These are phyloP conservation scores for Myanophis thanlyinensis DNA, from an alignment of 2,113 vertebrate species.

Conservation along the genomic window DNA sequence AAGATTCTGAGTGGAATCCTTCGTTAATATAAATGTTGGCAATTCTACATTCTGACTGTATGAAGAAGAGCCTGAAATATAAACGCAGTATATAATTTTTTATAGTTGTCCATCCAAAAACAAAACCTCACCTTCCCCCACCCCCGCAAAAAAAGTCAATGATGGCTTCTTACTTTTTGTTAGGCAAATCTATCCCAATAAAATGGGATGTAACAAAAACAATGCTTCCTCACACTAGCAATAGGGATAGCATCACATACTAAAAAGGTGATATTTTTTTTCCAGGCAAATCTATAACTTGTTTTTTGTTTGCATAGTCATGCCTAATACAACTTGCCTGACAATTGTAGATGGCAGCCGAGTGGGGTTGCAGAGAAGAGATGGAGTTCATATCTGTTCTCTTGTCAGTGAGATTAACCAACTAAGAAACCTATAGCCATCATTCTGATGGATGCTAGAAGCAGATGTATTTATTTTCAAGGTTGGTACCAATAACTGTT, in stretches of 20 bases:
- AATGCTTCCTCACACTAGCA: neutral
- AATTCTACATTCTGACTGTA: conserved; percentile 6
- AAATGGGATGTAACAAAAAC: neutral
- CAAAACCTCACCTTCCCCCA: neutral
- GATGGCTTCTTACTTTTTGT: neutral
- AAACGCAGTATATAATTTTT: neutral
- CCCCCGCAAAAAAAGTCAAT: neutral
- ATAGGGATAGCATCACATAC: neutral
- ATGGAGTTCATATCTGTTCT: neutral
- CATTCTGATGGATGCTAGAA: neutral
- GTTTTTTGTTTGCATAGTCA: neutral
- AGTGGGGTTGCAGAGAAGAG: neutral
- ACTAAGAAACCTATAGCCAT: neutral
- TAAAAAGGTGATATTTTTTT: neutral
- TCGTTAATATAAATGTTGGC: conserved; percentile 44
- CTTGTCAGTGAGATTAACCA: neutral
- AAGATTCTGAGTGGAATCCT: conserved; percentile 31
- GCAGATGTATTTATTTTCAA: neutral
- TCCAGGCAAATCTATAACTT: neutral
- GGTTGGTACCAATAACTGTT: neutral
- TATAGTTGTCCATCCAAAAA: neutral
- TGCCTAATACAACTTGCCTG: neutral
- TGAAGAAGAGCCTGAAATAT: conserved; percentile 45
- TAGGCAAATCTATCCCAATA: neutral
- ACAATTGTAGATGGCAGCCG: neutral